Evolutionary conservation across 2,888 invertebrate genomes (phyloP).

Genomic region (Slavum lentiscoides): DNA sequence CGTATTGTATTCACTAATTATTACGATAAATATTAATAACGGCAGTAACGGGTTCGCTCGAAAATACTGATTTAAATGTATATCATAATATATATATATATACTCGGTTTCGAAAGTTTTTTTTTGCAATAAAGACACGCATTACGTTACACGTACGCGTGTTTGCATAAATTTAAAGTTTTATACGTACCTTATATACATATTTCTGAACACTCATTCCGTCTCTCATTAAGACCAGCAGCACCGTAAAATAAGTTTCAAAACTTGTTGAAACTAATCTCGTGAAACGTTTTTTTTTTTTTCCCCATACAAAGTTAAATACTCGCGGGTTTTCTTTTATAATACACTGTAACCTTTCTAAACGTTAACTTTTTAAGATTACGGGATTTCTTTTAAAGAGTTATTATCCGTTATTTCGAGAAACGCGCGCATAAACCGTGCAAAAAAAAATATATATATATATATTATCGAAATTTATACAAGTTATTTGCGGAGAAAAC

Average conservation of each 20-base stretch:
- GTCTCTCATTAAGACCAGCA: slow-evolving; percentile 13
- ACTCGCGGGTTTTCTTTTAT: slow-evolving; percentile 25
- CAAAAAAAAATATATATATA: slow-evolving; percentile 2
- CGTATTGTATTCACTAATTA: not conserved
- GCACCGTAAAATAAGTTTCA: slow-evolving; percentile 37
- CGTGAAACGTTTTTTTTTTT: slow-evolving; percentile 26
- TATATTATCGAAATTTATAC: slow-evolving; percentile 16
- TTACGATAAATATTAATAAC: not conserved
- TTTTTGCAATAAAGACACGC: slow-evolving; percentile 21
- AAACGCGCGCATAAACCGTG: not conserved
- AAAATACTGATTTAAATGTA: slow-evolving; percentile 18
- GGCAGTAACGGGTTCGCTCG: slow-evolving; percentile 5
- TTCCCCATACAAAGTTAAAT: slow-evolving; percentile 31
- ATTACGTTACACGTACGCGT: not conserved
- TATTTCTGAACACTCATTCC: slow-evolving; percentile 28
- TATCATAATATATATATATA: too few relatives aligned
- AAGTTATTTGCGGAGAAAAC: slow-evolving; percentile 13
- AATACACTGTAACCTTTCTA: not conserved
- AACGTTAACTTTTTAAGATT: slow-evolving; percentile 22
- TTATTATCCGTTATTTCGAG: slow-evolving; percentile 10
- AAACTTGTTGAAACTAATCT: slow-evolving; percentile 50
- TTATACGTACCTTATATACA: slow-evolving; percentile 17
- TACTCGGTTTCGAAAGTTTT: slow-evolving; percentile 12
- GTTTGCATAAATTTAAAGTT: slow-evolving; percentile 48
- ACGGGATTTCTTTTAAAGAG: slow-evolving; percentile 17